Base-by-base conservation (phyloP, 2,797 vertebrate species). In the Acanthurus leucopareius region DNA sequence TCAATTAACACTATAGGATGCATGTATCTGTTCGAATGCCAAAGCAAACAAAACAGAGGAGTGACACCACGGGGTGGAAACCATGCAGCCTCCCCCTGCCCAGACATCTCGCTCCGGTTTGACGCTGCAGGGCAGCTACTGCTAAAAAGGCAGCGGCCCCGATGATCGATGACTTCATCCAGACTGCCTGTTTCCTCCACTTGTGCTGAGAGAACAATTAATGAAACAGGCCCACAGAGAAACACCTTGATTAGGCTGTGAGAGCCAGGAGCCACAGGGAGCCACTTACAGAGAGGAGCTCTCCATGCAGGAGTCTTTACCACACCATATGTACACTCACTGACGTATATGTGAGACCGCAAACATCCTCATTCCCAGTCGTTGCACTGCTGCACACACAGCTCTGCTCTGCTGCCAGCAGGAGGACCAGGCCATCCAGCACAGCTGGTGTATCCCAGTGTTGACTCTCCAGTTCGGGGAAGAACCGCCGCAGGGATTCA, bases 151-250 rank as follows among this genome's bases (percentile, higher is more conserved):
- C 90, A 91, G 91, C 91, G 69, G 83, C 73, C 80, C 28, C 80
- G 87, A 94, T 94, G 95, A 95, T 95, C 91, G 93, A 95, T 94
- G 93, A 88, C 94, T 96, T 94, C 92, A 91, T 93, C 92, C 91
- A 89, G 93, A 90, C 92, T 86, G 87, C 93, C 89, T 92, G 92
- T 95, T 95, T 94, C 93, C 91, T 94, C 90, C 93, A 95, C 93
- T 92, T 95, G 95, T 92, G 92, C 92, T 91, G 91, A 92, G 94
- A 87, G 93, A 92, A 95, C 91, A 93, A 94, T 96, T 95, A 95
- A 93, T 93, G 93, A 93, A 95, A 95, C 92, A 88, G 95, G 93
- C 94, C 95, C 88, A 86, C 91, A 84, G 89, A 92, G 95, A 94
- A 94, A 93, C 80, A 86, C 90, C 86, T 89, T 88, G 93, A 94